Base-by-base conservation (phyloP, 2,113 vertebrate species). In the Myotis brandtii region DNA sequence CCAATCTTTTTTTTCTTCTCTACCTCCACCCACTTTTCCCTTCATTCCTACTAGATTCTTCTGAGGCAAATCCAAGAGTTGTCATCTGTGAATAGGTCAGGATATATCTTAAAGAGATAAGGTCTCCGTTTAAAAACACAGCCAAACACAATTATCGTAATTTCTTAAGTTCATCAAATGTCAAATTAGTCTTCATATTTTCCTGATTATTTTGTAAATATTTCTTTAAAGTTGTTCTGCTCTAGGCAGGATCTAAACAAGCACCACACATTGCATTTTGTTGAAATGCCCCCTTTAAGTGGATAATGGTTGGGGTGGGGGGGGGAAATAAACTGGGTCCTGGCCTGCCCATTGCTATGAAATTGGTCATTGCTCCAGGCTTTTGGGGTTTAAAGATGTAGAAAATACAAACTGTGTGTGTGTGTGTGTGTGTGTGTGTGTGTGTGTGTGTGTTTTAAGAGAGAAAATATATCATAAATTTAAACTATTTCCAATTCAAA, bases 41-140 rank as follows among this genome's bases (percentile, higher is more conserved):
- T 6, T 13, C 34, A 37, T 50, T 67, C 43, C 73, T 81, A 50
- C 12, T 25, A 30, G 85, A 50, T 69, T 40, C 46, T 91, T 91
- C 17, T 62, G 82, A 86, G 56, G 30, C 10, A 59, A 89, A 79
- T 18, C n/a, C 21, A 72, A 73, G 52, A 62, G 30, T 2, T 94
- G 20, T 93, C 70, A 72, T 37, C 64, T 67, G 30, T 43, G 17
- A 86, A 16, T 76, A 72, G 3, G 32, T 83, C 21, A 70, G 20
- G 14, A 30, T 43, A 17, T 37, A 83, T 43, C 46, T 81, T 83
- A 50, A 92, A 85, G 66, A 86, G 34, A 48, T 37, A 80, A 75
- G 62, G 5, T 9, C 12, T 46, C 92, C 85, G 90, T 91, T 75
- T 16, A 56, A 94, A 94, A 93, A n/a, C 30, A 92, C 13, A 94